Percentiles rank a stretch among this genome's conserved stretches.
Conservation (phyloP, 2,797 vertebrate genomes). For the Rhinatrema bivittatum region DNA sequence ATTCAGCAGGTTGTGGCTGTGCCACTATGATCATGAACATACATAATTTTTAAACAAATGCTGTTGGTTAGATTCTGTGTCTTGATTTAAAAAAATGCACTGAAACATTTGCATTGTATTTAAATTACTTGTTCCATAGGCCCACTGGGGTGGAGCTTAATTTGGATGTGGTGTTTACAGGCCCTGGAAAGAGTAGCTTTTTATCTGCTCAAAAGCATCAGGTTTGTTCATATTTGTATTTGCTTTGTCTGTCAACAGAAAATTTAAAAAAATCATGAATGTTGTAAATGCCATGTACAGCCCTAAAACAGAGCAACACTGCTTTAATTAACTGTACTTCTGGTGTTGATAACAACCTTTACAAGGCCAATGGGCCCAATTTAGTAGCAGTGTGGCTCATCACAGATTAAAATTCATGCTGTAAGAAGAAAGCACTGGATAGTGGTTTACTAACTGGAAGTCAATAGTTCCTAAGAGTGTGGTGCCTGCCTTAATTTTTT, state of each 20-base stretch:
- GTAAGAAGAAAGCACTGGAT: slow-evolving; percentile 37
- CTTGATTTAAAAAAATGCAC: too few species aligned
- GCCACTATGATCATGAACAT: too few species aligned
- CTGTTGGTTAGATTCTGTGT: too few species aligned
- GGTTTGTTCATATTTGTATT: slow-evolving; percentile 21
- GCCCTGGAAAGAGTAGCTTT: too few species aligned
- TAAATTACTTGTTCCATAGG: too few species aligned
- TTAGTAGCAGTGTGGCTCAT: slow-evolving; percentile 45
- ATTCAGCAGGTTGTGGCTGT: too few species aligned
- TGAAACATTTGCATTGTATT: too few species aligned
- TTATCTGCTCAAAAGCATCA: slow-evolving; percentile 19
- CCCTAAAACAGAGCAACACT: slow-evolving; percentile 12
- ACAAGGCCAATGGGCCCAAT: slow-evolving; percentile 42
- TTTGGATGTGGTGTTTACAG: too few species aligned
- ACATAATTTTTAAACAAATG: too few species aligned
- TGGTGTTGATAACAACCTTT: slow-evolving; percentile 52
- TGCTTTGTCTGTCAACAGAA: too few species aligned
- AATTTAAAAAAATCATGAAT: too few species aligned
- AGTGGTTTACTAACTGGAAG: slow-evolving; percentile 31
- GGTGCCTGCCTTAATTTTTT: slow-evolving; percentile 16
- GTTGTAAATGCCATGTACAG: slow-evolving; percentile 5
- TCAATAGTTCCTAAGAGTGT: slow-evolving; percentile 27
- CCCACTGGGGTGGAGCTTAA: too few species aligned
- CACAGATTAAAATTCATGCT: slow-evolving; percentile 43
- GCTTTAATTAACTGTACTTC: slow-evolving; percentile 41